Evolutionary conservation across 1,140 invertebrate species (phyloP), one percentile per base, ranked within the genome.

Genomic region (Sitophilus oryzae): DNA sequence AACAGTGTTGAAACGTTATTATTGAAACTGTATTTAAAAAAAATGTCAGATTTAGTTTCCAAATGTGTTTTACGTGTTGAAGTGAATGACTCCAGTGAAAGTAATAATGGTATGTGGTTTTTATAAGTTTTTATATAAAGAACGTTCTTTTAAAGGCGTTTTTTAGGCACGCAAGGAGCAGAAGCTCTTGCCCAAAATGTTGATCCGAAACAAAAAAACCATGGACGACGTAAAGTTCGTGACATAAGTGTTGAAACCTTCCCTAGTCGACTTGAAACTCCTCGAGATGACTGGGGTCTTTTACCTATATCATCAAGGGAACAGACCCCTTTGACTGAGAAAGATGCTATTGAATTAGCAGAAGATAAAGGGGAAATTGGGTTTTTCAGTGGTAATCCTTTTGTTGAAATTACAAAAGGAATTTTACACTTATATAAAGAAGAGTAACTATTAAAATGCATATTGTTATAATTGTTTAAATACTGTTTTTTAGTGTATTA

Each of bases 371-470:
- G 81, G 49, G 82, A 86, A 62, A 85, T 89, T n/a, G 81, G 77
- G 46, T 98, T 97, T 74, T 89, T 91, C 57, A 96, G 87, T 67
- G 96, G 96, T 1, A 99, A 98, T 80, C 95, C 95, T 8, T 87
- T 90, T 68, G 93, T 97, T 5, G 96, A 99, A 79, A 84, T 93
- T 22, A 96, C 92, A 0, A 95, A 94, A 73, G 96, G 96, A 40
- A 88, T 98, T 41, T 75, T 99, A 18, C 95, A 98, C 80, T 75
- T 98, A 1, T 97, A 94, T 70, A 96, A 96, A 74, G 93, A 96
- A 74, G 93, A 94, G 63, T 71, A 66, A 49, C 61, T 58, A 16
- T 25, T 14, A 37, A 40, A 34, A 38, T 44, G 35, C 36, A 16
- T 41, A 19, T 48, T 43, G 50, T 58, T 34, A 35, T 35, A 51